phyloP scores from a whole-genome alignment of 2,113 vertebrate species.

The Agapornis roseicollis region DNA sequence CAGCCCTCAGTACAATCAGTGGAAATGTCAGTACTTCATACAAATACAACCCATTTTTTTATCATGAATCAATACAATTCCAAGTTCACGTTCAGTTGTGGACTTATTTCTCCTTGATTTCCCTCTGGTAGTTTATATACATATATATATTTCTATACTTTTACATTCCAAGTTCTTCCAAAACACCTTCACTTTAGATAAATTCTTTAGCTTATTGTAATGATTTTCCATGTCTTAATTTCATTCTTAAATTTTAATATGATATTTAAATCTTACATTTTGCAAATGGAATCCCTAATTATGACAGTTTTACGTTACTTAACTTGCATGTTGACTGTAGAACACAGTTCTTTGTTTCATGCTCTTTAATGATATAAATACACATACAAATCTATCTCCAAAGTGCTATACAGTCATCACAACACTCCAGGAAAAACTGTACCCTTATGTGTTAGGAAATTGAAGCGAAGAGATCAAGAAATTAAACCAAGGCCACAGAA shows the following conservation, averaged over 20 bases:
- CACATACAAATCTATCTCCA: neutral
- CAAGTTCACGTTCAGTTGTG: neutral
- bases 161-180: neutral
- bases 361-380: neutral
- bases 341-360: neutral
- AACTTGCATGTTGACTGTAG: neutral
- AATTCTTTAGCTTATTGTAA: neutral
- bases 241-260: neutral
- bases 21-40: slow-evolving; percentile 1
- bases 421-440: slow-evolving; percentile 28
- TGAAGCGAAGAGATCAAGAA: slow-evolving; percentile 21
- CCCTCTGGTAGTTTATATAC: neutral
- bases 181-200: neutral
- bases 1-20: neutral
- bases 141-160: neutral
- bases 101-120: neutral
- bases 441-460: neutral
- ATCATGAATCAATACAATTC: neutral
- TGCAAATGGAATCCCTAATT: neutral
- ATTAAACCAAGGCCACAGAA: slow-evolving; percentile 61
- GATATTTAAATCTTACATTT: neutral
- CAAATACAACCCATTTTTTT: neutral
- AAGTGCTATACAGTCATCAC: slow-evolving; percentile 50
- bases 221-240: neutral
- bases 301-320: neutral